Conservation (phyloP, 2,113 vertebrate species). For the Anhinga anhinga region DNA sequence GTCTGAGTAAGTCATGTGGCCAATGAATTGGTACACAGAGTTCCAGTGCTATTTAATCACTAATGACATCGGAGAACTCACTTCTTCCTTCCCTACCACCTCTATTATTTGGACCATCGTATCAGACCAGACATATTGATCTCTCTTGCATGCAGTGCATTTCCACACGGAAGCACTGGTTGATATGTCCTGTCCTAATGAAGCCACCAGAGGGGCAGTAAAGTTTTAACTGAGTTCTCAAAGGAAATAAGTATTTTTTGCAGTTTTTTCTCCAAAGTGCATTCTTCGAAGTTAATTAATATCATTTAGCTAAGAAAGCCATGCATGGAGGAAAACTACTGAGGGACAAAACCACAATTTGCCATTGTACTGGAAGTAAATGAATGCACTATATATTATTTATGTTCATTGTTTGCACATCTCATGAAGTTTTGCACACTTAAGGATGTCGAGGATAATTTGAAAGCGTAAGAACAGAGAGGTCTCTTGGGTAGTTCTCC, state of each 20-base stretch:
- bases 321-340: background rate
- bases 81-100: background rate
- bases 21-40: background rate
- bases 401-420: background rate
- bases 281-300: background rate
- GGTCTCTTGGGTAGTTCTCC: background rate
- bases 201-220: background rate
- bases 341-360: background rate
- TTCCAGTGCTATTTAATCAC: background rate
- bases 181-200: background rate
- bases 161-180: background rate
- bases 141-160: background rate
- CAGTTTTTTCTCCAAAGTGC: background rate
- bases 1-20: background rate
- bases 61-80: background rate
- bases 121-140: background rate
- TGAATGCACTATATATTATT: background rate
- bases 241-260: background rate
- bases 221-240: background rate
- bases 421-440: background rate
- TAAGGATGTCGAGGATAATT: background rate
- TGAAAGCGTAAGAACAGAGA: background rate
- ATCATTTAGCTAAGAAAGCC: background rate
- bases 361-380: background rate
- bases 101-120: background rate